Base-by-base conservation (phyloP, 2,797 vertebrate species). In the Xenentodon cancila region DNA sequence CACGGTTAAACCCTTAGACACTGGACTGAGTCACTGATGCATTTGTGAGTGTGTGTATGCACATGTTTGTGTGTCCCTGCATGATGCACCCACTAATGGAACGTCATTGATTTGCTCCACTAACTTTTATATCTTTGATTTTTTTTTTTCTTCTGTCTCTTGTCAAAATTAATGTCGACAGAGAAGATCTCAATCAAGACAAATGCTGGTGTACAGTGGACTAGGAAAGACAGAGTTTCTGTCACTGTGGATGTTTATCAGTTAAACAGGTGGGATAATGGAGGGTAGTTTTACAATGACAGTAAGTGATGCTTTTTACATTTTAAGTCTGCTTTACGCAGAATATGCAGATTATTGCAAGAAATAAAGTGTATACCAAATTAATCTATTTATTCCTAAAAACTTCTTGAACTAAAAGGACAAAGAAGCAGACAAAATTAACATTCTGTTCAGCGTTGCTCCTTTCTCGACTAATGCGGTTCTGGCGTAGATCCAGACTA, bases 31-130 rank as follows among this genome's bases (percentile, higher is more conserved):
- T 53, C 42, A 32, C 51, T 59, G 18, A 15, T 56, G 62, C 52
- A 20, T 70, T 20, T 64, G 57, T 64, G 59, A 52, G 64, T 59
- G 58, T 20, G 50, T 58, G 48, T 56, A 8, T 66, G 47, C 45
- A 60, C 9, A 66, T 53, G 19, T 49, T 5, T 52, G 64, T 54
- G 44, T 52, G 20, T 48, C 25, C 7, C n/a, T 58, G 58, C 54
- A 71, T 60, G 56, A 25, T 34, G 19, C 52, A 11, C 21, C 21
- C 34, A 51, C 75, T 89, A 88, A 90, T 87, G 67, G 85, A 72
- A 76, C 79, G 71, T 62, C 67, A 91, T 89, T 76, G 90, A 91
- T 88, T 84, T 53, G 16, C 76, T 85, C 77, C 84, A 80, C 85
- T 88, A 81, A 87, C 76, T 76, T 82, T 87, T 65, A 76, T 83